Evolutionary conservation across 2,888 invertebrate genomes (phyloP).

Genomic region (Xanthorhoe spadicearia): DNA sequence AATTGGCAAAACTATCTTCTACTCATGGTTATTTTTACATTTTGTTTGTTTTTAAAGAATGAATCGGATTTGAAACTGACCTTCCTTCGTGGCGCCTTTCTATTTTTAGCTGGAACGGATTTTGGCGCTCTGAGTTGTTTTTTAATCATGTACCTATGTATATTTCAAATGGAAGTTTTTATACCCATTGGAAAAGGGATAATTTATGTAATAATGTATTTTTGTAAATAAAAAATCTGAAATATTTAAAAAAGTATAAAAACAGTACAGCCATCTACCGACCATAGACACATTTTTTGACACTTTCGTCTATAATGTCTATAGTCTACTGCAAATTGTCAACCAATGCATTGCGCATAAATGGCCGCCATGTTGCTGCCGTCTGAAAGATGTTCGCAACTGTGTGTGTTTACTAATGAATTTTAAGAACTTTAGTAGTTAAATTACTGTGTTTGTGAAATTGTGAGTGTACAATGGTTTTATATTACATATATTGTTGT

Average conservation of each 20-base stretch:
- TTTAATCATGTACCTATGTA: background rate
- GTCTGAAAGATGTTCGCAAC: slow-evolving; percentile 85
- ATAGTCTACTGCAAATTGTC: slow-evolving; percentile 82
- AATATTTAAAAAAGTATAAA: background rate
- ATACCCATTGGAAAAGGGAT: too few species aligned
- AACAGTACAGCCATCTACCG: slow-evolving; percentile 59
- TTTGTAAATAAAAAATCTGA: background rate
- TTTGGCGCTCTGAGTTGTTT: background rate
- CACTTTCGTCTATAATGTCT: slow-evolving; percentile 69
- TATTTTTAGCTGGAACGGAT: slow-evolving; percentile 8
- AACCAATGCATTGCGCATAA: slow-evolving; percentile 86
- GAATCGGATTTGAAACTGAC: background rate
- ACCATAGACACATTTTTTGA: slow-evolving; percentile 48
- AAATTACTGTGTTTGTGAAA: slow-evolving; percentile 84
- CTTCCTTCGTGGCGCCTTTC: slow-evolving; percentile 9
- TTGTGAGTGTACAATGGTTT: slow-evolving; percentile 84
- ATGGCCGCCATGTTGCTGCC: slow-evolving; percentile 86
- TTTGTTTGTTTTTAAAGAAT: background rate
- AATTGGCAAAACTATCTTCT: background rate
- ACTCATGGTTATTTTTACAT: background rate
- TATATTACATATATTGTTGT: slow-evolving; percentile 78
- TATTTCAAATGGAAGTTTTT: background rate
- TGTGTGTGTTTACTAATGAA: slow-evolving; percentile 85
- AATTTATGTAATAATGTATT: background rate
- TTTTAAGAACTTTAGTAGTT: slow-evolving; percentile 79